Evolutionary conservation across 2,113 vertebrate genomes (phyloP), one percentile per base, ranked within the genome.

Genomic region (Semnornis frantzii): DNA sequence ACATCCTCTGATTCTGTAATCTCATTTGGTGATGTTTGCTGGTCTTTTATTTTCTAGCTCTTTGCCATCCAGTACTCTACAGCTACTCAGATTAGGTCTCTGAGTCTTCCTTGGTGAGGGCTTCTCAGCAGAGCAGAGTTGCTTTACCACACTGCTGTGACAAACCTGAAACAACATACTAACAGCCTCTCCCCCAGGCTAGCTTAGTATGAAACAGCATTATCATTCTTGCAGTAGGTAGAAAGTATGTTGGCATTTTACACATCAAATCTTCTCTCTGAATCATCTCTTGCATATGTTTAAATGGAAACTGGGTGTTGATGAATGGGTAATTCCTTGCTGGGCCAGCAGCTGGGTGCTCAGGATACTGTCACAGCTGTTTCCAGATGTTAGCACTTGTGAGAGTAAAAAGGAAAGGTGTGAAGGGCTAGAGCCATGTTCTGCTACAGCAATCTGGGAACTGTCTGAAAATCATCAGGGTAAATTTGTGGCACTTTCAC

Each of bases 211-310:
- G 31, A 70, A 79, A n/a, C 12, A 52, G 18, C 0, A 1, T n/a
- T 42, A 6, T 28, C 0, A 0, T 39, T 79, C 72, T 78, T 78
- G 5, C 8, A 6, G 46, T 15, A 20, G 54, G 30, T 34, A 31
- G 69, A 78, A 37, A 52, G 28, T 9, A n/a, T 24, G 20, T 27
- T 70, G 39, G 44, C 20, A 30, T 34, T 73, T 72, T 30, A n/a
- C 17, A 37, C 27, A 46, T 46, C 64, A 42, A 0, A 18, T 44
- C 31, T 81, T 64, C 9, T 23, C 39, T 79, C 37, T 39, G 54
- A 58, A 27, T 72, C 25, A 6, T 54, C 42, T 54, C 0, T n/a
- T 87, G 31, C 15, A 1, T 37, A 2, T 48, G 25, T 82, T 89
- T 66, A 39, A 77, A 64, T 30, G 12, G 46, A 30, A 58, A 5